Evolutionary conservation across 2,797 vertebrate species (phyloP), one percentile per base, ranked within the genome.

Genomic region (Pteronotus mesoamericanus): DNA sequence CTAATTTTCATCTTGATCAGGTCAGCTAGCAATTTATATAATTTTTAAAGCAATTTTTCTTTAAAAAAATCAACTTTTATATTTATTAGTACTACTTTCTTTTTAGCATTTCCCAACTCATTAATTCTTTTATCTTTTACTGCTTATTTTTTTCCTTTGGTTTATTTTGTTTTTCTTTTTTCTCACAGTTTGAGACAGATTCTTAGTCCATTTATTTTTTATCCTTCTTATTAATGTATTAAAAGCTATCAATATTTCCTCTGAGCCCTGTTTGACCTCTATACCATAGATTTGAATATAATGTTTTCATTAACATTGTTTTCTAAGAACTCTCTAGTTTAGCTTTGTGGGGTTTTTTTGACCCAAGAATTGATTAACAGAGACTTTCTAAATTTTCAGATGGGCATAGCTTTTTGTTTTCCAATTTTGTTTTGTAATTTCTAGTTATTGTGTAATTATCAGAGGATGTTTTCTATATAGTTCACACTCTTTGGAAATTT

Each of bases 131-230:
- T 74, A 51, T 42, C 37, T 80, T 87, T 79, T 77, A 29, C 37
- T 68, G 18, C 8, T 69, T 77, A 46, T 4, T 72, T 12, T 87
- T 83, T 37, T 29, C 8, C 32, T 75, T 84, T 77, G 15, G 9
- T 57, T 44, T 86, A 29, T 80, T 88, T 88, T 83, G 21, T 51
- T 84, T 39, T 51, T 91, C 26, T 64, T 42, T 92, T 72, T 51
- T 86, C 72, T 89, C 66, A 61, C 16, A 61, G n/a, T 71, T 69
- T 79, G 55, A 80, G 26, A 42, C 26, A 69, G 24, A 80, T 10
- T 82, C 24, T 90, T 77, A 69, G 42, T 92, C 32, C 29, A 72
- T 86, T 96, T 82, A 79, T 75, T 86, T 92, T 89, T 90, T 11
- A 46, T 82, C 26, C 3, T 72, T 82, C 66, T 44, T 55, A 75